Percentiles rank a stretch among this genome's conserved stretches.
Conservation (phyloP, 2,888 invertebrate genomes). For the Thera britannica region DNA sequence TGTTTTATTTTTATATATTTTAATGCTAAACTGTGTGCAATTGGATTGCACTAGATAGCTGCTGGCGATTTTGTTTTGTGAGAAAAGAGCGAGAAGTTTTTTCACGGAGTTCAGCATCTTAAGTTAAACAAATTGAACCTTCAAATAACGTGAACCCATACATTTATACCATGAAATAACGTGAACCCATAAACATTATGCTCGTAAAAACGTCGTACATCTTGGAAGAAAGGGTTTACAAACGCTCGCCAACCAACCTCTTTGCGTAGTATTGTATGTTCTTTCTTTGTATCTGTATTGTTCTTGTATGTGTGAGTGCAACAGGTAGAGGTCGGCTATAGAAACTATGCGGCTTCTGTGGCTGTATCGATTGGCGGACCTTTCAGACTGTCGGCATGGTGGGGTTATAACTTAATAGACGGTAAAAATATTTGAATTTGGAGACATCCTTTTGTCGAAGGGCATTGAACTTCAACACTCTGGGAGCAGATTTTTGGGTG, state of each 20-base stretch:
- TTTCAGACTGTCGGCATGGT: background rate
- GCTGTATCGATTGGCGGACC: conserved; percentile 52
- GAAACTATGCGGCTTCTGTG: conserved; percentile 20
- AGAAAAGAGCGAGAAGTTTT: too few species aligned
- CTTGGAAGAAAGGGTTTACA: conserved; percentile 21
- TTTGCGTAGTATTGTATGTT: too few species aligned
- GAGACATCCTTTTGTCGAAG: background rate
- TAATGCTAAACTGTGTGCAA: too few species aligned
- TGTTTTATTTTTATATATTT: too few species aligned
- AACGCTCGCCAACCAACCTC: conserved; percentile 18
- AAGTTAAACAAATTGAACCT: too few species aligned
- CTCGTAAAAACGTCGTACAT: conserved; percentile 29
- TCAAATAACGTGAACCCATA: background rate
- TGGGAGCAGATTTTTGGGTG: too few species aligned
- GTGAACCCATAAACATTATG: conserved; percentile 24
- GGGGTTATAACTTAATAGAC: conserved; percentile 5
- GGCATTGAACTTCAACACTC: background rate
- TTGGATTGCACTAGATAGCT: too few species aligned
- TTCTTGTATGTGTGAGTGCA: conserved; percentile 45
- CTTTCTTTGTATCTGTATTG: conserved; percentile 4
- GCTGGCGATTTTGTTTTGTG: too few species aligned
- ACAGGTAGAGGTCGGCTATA: conserved; percentile 51
- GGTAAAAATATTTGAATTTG: background rate
- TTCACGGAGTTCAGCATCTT: too few species aligned
- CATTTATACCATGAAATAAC: conserved; percentile 14